Evolutionary conservation across 2,888 invertebrate genomes (phyloP).

Genomic region (Pyrrhosoma nymphula): DNA sequence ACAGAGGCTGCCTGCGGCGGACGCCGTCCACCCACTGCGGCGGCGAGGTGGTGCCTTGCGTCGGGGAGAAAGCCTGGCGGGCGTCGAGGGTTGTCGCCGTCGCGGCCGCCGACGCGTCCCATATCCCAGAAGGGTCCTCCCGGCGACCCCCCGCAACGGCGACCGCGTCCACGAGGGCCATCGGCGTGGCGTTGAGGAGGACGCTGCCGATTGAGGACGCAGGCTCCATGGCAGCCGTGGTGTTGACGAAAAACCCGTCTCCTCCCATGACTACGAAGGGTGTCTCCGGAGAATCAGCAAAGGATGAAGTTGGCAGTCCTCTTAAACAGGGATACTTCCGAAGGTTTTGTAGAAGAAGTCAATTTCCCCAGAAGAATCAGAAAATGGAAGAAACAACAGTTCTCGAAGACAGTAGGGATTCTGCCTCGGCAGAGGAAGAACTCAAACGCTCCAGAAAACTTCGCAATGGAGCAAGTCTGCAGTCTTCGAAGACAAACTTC

Average conservation of each 20-base stretch:
- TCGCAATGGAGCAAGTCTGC: no score
- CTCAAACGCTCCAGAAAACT: no score
- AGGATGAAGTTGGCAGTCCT: no score
- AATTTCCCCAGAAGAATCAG: no score
- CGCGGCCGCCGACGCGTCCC: background rate
- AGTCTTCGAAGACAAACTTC: no score
- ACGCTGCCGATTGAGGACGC: constrained; percentile 32
- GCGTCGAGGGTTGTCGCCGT: background rate
- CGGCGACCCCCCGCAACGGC: background rate
- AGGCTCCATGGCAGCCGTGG: background rate
- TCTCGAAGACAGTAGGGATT: no score
- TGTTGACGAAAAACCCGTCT: constrained; percentile 28
- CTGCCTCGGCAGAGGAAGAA: no score
- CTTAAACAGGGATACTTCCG: no score
- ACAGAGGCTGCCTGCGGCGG: constrained; percentile 80
- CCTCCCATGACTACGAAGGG: background rate
- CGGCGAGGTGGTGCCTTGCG: background rate
- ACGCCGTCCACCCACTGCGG: constrained; percentile 33
- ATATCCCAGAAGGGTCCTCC: background rate
- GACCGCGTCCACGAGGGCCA: background rate
- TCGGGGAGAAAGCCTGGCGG: constrained; percentile 3
- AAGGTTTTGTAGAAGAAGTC: no score
- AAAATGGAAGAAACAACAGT: no score
- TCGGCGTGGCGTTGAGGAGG: constrained; percentile 15
- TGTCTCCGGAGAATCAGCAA: background rate